These are phyloP conservation scores for Ectobius pallidus DNA, from an alignment of 2,888 invertebrate genomes.

Conservation along the genomic window DNA sequence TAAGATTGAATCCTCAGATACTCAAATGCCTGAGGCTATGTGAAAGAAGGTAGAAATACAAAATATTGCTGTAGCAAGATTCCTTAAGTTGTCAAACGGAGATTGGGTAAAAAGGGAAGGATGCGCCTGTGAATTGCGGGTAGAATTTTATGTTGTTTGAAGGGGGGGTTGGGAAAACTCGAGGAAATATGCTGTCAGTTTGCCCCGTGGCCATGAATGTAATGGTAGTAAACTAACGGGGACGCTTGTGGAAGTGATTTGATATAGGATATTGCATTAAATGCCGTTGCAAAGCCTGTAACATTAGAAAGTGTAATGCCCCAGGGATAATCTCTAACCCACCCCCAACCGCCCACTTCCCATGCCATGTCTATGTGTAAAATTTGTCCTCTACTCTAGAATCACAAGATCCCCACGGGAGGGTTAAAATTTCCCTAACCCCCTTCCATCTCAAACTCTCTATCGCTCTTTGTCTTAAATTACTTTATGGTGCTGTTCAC, in stretches of 20 bases:
- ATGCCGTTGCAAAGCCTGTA: conserved; percentile 33
- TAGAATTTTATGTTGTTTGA: too few relatives aligned
- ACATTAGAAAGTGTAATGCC: conserved; percentile 28
- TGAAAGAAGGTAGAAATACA: too few relatives aligned
- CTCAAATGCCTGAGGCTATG: too few relatives aligned
- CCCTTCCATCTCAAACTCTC: not conserved
- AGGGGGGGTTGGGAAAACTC: not conserved
- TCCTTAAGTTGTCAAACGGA: too few relatives aligned
- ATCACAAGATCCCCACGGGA: conserved; percentile 8
- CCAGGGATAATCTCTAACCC: conserved; percentile 6
- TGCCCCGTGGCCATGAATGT: conserved; percentile 13
- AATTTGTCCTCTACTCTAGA: conserved; percentile 16
- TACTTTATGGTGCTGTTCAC: conserved; percentile 35
- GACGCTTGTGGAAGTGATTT: conserved; percentile 32
- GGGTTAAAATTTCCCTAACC: conserved; percentile 28
- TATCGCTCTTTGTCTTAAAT: conserved; percentile 34
- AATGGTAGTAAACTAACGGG: conserved; percentile 2
- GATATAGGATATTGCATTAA: conserved; percentile 39
- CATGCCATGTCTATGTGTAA: too few relatives aligned
- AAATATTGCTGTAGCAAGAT: too few relatives aligned
- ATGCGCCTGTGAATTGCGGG: conserved; percentile 22
- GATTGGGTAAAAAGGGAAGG: not conserved
- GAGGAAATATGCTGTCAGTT: conserved; percentile 24
- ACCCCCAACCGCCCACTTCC: too few relatives aligned
- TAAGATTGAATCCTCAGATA: too few relatives aligned